Evolutionary conservation across 2,888 invertebrate species (phyloP), one percentile per base, ranked within the genome.

Genomic region (Tribolium freemani): DNA sequence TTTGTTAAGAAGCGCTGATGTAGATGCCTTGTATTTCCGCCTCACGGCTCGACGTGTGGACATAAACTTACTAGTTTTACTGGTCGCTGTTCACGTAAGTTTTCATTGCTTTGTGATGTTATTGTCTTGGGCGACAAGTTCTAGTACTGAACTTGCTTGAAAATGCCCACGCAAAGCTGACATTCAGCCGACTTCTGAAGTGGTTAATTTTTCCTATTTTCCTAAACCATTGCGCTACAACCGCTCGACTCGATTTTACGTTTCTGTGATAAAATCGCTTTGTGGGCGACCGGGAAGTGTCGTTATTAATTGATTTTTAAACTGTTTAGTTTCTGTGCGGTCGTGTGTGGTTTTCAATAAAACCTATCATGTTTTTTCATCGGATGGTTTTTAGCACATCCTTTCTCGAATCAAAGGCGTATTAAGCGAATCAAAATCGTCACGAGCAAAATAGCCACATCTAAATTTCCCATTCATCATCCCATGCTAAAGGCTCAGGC

Each of bases 401-500:
- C 31, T 21, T 45, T 58, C 50, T 58, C 11, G 16, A 46, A 8
- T 26, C 2, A 56, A 45, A 53, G 44, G 26, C 26, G 26, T 26
- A 5, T 26, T 26, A 26, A n/a, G 69, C 63, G 50, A 66, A 70
- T 73, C 66, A 73, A 73, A 73, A 73, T 73, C 70, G 63, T 73
- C 73, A 73, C 54, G n/a, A n/a, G n/a, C n/a, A n/a, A n/a, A n/a
- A n/a, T n/a, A n/a, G n/a, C 56, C 61, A 54, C 64, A 64, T 72
- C 72, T 72, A 72, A 53, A 72, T 51, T 69, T 51, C 69, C 38
- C 70, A 73, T 73, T 70, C 38, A 73, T 73, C 73, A 73, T 70
- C 21, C 51, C 48, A 54, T 61, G 46, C 66, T 31, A 56, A 71
- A 68, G 68, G 67, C 61, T 64, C n/a, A 44, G 51, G 54, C 51